Base-by-base conservation (phyloP, 2,797 vertebrate species). In the Synaphobranchus kaupii region DNA sequence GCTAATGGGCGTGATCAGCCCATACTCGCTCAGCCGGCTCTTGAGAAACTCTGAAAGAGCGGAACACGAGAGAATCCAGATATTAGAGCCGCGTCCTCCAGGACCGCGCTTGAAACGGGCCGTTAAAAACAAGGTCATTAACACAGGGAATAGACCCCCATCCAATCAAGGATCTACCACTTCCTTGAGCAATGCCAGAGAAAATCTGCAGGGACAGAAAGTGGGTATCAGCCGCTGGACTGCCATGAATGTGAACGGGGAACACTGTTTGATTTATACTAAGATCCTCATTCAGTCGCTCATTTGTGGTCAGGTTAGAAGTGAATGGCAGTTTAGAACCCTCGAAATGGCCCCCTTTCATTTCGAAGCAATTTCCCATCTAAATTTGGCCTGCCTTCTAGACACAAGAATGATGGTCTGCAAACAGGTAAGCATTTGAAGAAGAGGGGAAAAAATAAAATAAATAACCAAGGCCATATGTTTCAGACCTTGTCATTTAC, bases 1-100 rank as follows among this genome's bases (percentile, higher is more conserved):
- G 93, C 97, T 98, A 89, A 99, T 90, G 0, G 98, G 98, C 5
- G 97, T 98, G 91, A 98, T 95, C 28, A 99, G 94, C 87, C 97
- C 97, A 12, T 98, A 98, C 0, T 98, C 97, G 91, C 95, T 96
- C 5, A 96, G 91, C 25, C 94, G 92, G 93, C 90, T 95, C 87
- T 90, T 94, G 31, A 94, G 91, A 66, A 94, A 91, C 83, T 94
- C 98, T 99, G 94, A 78, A 58, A 82, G 88, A 71, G 66, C 39
- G 28, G 52, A 12, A 44, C 48, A 71, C 17, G n/a, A 20, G 17
- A 54, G 39, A 71, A 44, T 47, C 12, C 48, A 84, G 63, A 76
- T 66, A 78, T 58, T 48, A 60, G 15, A 47, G n/a, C 4, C 4
- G 39, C 22, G 15, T 66, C 25, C 52, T 60, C 9, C 6, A 50